phyloP scores from a whole-genome alignment of 1,140 invertebrate genomes.

The Hylaeus volcanicus region DNA sequence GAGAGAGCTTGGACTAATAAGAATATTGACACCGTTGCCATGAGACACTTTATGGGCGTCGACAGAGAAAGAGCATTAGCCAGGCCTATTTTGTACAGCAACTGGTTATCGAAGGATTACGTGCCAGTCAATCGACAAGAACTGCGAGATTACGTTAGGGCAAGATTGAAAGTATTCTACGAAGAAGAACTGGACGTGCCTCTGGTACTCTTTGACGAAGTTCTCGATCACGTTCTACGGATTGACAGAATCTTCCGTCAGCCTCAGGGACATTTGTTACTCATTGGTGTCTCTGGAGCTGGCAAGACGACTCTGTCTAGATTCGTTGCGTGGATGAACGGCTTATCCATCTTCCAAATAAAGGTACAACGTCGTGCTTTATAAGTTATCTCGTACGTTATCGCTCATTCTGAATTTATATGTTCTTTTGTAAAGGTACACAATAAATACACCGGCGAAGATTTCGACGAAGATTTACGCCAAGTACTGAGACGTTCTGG shows the following conservation, averaged over 20 bases:
- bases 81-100: conserved; percentile 97
- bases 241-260: conserved; percentile 99
- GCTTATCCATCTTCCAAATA: conserved; percentile 98
- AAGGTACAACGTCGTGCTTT: conserved; percentile 81
- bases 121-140: conserved; percentile 97
- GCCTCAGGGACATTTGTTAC: conserved; percentile 97
- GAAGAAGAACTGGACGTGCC: conserved; percentile 99
- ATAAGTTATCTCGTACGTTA: neutral
- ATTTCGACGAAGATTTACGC: conserved; percentile 99
- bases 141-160: conserved; percentile 97
- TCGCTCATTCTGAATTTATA: too few species aligned
- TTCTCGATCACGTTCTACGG: conserved; percentile 97
- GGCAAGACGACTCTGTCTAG: conserved; percentile 99
- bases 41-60: conserved; percentile 97
- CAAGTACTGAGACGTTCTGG: conserved; percentile 95
- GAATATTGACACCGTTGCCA: conserved; percentile 96
- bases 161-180: conserved; percentile 99
- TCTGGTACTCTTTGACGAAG: conserved; percentile 98
- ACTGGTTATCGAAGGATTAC: conserved; percentile 99
- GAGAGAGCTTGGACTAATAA: conserved; percentile 99
- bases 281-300: conserved; percentile 98
- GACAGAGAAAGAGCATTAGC: conserved; percentile 92
- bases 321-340: conserved; percentile 99
- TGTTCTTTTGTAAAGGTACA: conserved; percentile 86
- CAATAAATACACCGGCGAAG: conserved; percentile 98